Conservation (phyloP, 2,797 vertebrate genomes). For the Acrossocheilus fasciatus region DNA sequence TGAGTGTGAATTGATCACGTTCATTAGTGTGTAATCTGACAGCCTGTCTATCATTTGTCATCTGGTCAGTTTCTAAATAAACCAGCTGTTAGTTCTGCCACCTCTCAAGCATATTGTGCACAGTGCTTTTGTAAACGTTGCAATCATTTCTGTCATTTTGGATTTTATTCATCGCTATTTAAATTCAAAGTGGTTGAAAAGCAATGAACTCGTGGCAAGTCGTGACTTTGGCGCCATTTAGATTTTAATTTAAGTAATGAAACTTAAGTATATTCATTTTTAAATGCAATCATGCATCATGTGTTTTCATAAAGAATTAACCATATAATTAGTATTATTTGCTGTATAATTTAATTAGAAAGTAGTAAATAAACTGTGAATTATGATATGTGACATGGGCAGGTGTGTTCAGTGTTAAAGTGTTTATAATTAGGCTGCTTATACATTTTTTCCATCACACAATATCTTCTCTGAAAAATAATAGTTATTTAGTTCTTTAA, state of each 20-base stretch:
- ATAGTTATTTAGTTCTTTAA: too few species aligned
- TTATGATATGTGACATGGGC: not conserved
- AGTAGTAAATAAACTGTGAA: not conserved
- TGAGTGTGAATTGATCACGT: constrained; percentile 39
- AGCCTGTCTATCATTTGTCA: constrained; percentile 53
- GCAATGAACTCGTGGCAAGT: not conserved
- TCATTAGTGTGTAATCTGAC: constrained; percentile 45
- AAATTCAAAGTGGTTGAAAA: not conserved
- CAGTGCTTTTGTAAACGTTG: not conserved
- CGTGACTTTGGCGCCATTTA: not conserved
- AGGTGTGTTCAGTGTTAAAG: not conserved
- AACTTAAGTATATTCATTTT: not conserved
- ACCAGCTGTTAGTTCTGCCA: not conserved
- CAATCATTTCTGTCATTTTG: not conserved
- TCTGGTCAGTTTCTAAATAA: constrained; percentile 47
- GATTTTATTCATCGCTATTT: not conserved
- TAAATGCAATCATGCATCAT: not conserved
- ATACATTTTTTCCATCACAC: not conserved
- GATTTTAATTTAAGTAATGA: not conserved
- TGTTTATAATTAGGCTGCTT: not conserved
- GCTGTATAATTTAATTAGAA: not conserved
- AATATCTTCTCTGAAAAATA: not conserved
- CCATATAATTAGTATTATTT: not conserved
- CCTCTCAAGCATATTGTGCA: not conserved
- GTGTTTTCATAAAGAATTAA: not conserved